A percentile compares a stretch with the other conserved stretches of the same genome.
Evolutionary conservation across 2,888 invertebrate species (phyloP).

Genomic region (Auanema sp.): DNA sequence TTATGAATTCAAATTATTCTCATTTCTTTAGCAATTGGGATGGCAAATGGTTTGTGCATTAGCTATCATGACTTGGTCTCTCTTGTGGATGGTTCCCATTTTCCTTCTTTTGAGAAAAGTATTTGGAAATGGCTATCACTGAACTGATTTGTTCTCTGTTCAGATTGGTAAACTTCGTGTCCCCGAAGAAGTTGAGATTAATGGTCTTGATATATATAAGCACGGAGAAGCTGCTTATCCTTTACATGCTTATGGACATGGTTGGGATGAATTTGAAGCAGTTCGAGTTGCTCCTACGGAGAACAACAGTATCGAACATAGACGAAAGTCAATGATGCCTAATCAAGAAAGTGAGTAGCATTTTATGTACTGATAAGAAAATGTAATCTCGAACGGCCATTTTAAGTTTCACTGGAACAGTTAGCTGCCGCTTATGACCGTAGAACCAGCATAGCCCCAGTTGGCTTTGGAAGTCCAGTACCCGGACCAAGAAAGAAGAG

Average conservation of each 20-base stretch:
- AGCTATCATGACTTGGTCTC: constrained; percentile 47
- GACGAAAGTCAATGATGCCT: constrained; percentile 4
- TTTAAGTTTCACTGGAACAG: constrained; percentile 50
- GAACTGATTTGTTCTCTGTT: not conserved
- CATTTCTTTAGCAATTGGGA: constrained; percentile 39
- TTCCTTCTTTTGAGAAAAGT: constrained; percentile 38
- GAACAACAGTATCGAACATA: too few species aligned
- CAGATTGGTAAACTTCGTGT: constrained; percentile 45
- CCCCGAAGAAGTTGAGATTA: constrained; percentile 45
- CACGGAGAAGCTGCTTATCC: constrained; percentile 52
- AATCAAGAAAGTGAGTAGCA: constrained; percentile 35
- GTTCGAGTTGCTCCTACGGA: constrained; percentile 1
- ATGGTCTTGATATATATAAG: constrained; percentile 49
- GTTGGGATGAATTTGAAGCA: constrained; percentile 49
- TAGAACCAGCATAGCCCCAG: constrained; percentile 18
- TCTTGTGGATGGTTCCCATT: constrained; percentile 43
- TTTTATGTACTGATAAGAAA: not conserved
- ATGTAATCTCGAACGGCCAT: not conserved
- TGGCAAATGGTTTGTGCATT: constrained; percentile 46
- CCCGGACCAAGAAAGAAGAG: constrained; percentile 16
- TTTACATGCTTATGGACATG: constrained; percentile 49
- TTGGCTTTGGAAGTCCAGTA: constrained; percentile 10
- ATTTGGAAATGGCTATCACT: not conserved
- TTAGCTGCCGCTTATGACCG: constrained; percentile 49
- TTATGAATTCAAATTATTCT: constrained; percentile 2